Conservation (phyloP, 2,113 vertebrate genomes). For the Acrocephalus arundinaceus region DNA sequence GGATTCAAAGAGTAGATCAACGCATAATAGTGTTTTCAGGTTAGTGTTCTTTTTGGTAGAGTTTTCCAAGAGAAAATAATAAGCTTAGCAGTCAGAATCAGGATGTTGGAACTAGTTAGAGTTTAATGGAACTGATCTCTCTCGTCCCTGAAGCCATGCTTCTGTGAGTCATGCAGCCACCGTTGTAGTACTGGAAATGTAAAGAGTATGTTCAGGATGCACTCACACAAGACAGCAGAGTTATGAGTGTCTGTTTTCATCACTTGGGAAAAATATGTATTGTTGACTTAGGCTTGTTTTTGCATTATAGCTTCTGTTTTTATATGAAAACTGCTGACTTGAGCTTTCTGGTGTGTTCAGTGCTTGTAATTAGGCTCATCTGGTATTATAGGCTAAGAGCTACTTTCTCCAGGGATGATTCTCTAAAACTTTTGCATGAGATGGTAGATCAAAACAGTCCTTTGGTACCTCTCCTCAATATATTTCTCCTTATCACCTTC, state of each 20-base stretch:
- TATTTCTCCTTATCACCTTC: not conserved
- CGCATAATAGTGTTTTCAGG: not conserved
- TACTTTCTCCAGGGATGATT: not conserved
- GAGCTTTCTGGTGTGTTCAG: not conserved
- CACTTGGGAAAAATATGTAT: not conserved
- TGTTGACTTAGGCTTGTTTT: not conserved
- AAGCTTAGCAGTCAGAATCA: not conserved
- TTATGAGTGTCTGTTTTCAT: not conserved
- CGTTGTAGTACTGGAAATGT: not conserved
- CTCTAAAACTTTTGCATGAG: not conserved
- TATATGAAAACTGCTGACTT: not conserved
- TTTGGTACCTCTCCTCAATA: not conserved
- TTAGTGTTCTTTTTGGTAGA: not conserved
- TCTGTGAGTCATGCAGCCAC: not conserved
- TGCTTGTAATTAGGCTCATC: not conserved
- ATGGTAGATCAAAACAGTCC: not conserved
- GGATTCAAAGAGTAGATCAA: not conserved
- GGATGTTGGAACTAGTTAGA: not conserved
- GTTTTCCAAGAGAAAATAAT: not conserved
- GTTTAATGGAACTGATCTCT: not conserved
- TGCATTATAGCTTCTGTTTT: not conserved
- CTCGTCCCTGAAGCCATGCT: not conserved
- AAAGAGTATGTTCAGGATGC: not conserved
- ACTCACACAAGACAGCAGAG: not conserved
- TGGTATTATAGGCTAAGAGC: not conserved